phyloP scores from a whole-genome alignment of 2,113 vertebrate genomes.

The Amazona vittata region DNA sequence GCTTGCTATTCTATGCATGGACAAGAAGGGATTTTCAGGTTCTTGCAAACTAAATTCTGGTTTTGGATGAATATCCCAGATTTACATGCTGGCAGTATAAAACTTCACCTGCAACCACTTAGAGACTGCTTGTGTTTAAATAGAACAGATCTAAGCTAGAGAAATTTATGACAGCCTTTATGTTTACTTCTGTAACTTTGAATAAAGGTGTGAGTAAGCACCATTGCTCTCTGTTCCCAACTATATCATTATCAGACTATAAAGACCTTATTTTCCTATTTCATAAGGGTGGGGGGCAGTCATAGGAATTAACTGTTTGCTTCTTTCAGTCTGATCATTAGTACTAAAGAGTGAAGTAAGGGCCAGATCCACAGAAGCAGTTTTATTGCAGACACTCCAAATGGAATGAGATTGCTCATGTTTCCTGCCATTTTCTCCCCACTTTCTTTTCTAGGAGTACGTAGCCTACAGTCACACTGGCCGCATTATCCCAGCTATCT shows the following conservation, averaged over 20 bases:
- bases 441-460: constrained; percentile 82
- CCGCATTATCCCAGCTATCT: constrained; percentile 97
- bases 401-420: not conserved
- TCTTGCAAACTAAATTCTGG: not conserved
- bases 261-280: not conserved
- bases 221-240: not conserved
- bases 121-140: not conserved
- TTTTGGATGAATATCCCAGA: not conserved
- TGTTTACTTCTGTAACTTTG: not conserved
- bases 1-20: not conserved
- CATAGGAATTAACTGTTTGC: not conserved
- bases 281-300: not conserved
- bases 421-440: not conserved
- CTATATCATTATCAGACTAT: not conserved
- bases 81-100: not conserved
- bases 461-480: constrained; percentile 98
- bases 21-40: not conserved
- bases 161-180: not conserved
- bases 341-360: not conserved
- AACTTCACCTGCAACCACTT: not conserved
- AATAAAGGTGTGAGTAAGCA: not conserved
- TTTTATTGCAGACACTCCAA: not conserved
- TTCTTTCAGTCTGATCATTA: not conserved
- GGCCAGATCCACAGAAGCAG: not conserved
- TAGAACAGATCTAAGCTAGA: not conserved